phyloP scores from a whole-genome alignment of 92 coral and sea anemone genomes.

The Paramuricea clavata region DNA sequence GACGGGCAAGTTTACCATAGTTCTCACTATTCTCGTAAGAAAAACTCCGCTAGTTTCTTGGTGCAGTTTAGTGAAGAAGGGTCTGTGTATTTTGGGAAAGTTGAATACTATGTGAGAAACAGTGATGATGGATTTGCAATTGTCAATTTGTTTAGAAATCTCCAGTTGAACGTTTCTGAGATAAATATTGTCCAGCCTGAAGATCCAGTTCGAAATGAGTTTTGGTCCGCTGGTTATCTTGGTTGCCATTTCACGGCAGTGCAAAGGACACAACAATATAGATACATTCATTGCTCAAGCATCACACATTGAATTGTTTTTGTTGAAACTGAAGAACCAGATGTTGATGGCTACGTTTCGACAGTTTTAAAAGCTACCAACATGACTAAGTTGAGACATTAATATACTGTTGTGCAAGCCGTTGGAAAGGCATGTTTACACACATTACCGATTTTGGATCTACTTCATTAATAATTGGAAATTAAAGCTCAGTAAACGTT shows the following conservation, averaged over 20 bases:
- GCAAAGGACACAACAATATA: constrained; percentile 52
- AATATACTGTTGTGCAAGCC: no score
- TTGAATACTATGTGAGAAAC: constrained; percentile 60
- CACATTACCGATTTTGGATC: no score
- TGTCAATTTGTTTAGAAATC: constrained; percentile 54
- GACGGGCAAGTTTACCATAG: constrained; percentile 70
- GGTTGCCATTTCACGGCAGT: constrained; percentile 59
- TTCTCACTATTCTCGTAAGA: constrained; percentile 57
- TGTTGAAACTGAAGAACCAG: constrained; percentile 57
- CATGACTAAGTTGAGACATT: constrained; percentile 74
- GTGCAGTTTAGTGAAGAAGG: constrained; percentile 41
- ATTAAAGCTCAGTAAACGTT: no score
- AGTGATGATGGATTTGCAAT: constrained; percentile 65
- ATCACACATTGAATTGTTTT: constrained; percentile 60
- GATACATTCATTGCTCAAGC: constrained; percentile 51
- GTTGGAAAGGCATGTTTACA: no score
- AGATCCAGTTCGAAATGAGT: constrained; percentile 58
- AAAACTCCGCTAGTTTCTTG: constrained; percentile 70
- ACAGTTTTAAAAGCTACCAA: constrained; percentile 72
- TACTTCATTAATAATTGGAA: no score
- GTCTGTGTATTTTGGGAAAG: constrained; percentile 59
- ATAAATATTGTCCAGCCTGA: constrained; percentile 52
- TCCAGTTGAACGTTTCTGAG: constrained; percentile 61
- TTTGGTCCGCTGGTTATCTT: constrained; percentile 54
- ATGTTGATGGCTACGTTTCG: constrained; percentile 74